Base-by-base conservation (phyloP, 2,888 invertebrate genomes). In the Epiblema foenella region DNA sequence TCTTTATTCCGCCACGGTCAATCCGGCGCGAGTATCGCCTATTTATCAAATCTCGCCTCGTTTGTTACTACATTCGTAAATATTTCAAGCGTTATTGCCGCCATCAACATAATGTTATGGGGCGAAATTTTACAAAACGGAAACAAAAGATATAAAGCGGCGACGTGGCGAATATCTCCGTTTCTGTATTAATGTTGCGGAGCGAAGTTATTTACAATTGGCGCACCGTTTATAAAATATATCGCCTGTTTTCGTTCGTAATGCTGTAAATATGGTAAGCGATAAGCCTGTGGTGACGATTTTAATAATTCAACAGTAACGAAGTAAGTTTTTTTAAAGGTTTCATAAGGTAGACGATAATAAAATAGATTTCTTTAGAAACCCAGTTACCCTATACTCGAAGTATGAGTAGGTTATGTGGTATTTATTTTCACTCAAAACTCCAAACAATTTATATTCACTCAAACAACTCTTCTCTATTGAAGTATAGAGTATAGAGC, bases 91-190 rank as follows among this genome's bases (percentile, higher is more conserved):
- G 88, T 91, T 93, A 93, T 91, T 90, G 91, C 93, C 82, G 77
- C 89, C 85, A 92, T 93, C 92, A 93, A 91, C 91, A 93, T 92
- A 93, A 93, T 93, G 91, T 89, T 93, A 91, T 91, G 89, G 92
- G 91, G 91, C 75, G 87, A 88, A 90, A 89, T 91, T 90, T 90
- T 90, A 87, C 88, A 92, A 89, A 90, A 91, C 92, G 93, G 91
- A 92, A 90, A 90, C 88, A 88, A 85, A 85, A 90, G 89, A 93
- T 89, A 89, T 89, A 91, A 87, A 84, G 85, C 87, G 78, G 77
- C 83, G 84, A 89, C 90, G 91, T 89, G 90, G 84, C 52, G 76
- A 74, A 83, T 81, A 81, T 83, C 75, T 80, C 82, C 80, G 77
- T 81, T 82, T 87, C 80, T 83, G 76, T 90, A 87, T 90, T 91